Evolutionary conservation across 2,888 invertebrate genomes (phyloP), one percentile per base, ranked within the genome.

Genomic region (Therioaphis trifolii): DNA sequence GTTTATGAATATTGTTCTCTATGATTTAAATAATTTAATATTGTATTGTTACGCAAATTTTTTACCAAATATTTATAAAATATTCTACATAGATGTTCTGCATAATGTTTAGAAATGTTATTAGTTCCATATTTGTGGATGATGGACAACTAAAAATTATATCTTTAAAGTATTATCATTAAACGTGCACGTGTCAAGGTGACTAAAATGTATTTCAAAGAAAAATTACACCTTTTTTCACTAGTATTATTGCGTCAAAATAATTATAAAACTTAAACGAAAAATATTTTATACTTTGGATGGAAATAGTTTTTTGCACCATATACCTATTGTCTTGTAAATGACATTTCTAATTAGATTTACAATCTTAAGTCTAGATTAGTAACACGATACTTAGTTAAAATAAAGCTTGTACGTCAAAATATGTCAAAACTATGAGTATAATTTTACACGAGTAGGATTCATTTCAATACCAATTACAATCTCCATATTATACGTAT

Each of bases 271-370:
- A 35, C 35, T 3, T 35, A 7, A 35, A 35, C 3, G 3, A 35
- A 5, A 35, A 35, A 74, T 35, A 35, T 14, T n/a, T n/a, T 72
- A 52, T 35, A 24, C 2, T 58, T 49, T 49, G 24, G 40, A 2
- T 58, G 4, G 35, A 35, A 35, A 35, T 5, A 35, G 35, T 35
- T 5, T 58, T 24, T 9, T 58, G 12, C 21, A 12, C 18, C 18
- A 24, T n/a, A n/a, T n/a, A 2, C 27, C 12, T 52, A 5, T 66
- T 24, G 18, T 35, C 18, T 24, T 52, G 3, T 5, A 68, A 11
- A 40, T 18, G 12, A 24, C n/a, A n/a, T 68, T 40, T 18, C 24
- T 78, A 77, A 78, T 78, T 63, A 21, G 63, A 63, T 63, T 76
- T 76, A 49, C 15, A 46, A 66, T 52, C 35, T 35, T 49, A 49